phyloP scores from a whole-genome alignment of 2,113 vertebrate genomes.

The Sinocyclocheilus anshuiensis region DNA sequence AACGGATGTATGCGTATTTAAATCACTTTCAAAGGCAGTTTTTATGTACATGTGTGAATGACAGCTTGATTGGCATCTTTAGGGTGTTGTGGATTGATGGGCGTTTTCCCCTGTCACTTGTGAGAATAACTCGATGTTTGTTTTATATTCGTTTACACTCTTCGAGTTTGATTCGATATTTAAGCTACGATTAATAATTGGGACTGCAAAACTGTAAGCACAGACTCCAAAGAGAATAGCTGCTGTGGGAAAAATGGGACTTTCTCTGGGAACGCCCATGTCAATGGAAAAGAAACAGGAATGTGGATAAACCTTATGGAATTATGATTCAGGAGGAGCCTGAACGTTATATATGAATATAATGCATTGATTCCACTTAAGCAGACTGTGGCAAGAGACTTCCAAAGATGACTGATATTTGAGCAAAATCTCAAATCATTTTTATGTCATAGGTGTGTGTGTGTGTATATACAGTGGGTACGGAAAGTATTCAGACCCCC shows the following conservation, averaged over 20 bases:
- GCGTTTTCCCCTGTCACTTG: neutral
- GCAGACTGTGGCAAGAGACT: neutral
- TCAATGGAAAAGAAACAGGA: slow-evolving; percentile 30
- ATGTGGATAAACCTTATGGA: slow-evolving; percentile 12
- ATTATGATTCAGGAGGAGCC: neutral
- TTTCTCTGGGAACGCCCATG: slow-evolving; percentile 30
- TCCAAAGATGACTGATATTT: neutral
- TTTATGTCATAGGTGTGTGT: neutral
- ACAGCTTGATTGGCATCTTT: neutral
- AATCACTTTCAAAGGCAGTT: neutral
- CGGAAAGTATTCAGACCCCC: too few species aligned
- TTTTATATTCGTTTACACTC: neutral
- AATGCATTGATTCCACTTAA: neutral
- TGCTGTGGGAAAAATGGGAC: neutral
- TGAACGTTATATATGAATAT: neutral
- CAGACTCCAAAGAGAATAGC: neutral
- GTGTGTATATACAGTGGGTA: too few species aligned
- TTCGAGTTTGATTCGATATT: neutral
- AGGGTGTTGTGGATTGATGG: neutral
- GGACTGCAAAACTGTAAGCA: neutral
- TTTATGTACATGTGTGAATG: neutral
- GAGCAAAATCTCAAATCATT: neutral
- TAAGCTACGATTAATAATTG: neutral
- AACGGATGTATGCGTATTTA: neutral
- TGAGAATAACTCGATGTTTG: neutral